Conservation (phyloP, 2,888 invertebrate species). For the Nomada flava region DNA sequence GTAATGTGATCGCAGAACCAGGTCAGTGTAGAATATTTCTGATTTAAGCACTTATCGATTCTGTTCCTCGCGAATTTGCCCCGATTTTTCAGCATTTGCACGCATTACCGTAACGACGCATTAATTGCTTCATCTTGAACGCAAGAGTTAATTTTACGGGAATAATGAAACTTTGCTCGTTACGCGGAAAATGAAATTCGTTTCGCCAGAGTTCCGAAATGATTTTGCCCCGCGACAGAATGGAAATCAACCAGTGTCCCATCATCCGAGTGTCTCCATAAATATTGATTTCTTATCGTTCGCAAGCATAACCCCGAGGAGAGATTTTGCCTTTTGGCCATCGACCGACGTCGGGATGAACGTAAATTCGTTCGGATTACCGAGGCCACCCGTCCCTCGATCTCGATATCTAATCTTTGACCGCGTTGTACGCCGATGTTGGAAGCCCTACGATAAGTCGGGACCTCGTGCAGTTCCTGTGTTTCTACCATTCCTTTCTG, state of each 20-base stretch:
- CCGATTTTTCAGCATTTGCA: background rate
- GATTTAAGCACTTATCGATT: slow-evolving; percentile 20
- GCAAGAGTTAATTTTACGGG: background rate
- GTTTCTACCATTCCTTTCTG: slow-evolving; percentile 45
- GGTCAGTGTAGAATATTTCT: slow-evolving; percentile 48
- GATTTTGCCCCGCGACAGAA: slow-evolving; percentile 5
- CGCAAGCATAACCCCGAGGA: background rate
- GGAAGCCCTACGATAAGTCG: slow-evolving; percentile 45
- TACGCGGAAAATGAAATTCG: slow-evolving; percentile 8
- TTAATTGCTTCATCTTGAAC: slow-evolving; percentile 3
- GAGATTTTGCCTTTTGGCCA: background rate
- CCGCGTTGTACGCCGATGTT: slow-evolving; percentile 26
- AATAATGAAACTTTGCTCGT: background rate
- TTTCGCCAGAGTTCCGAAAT: background rate
- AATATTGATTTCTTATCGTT: slow-evolving; percentile 42
- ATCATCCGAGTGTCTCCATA: slow-evolving; percentile 7
- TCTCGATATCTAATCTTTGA: slow-evolving; percentile 35
- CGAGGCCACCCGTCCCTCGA: slow-evolving; percentile 28
- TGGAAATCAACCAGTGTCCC: slow-evolving; percentile 35
- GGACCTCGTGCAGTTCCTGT: slow-evolving; percentile 31
- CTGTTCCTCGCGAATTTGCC: background rate
- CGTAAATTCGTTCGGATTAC: slow-evolving; percentile 52
- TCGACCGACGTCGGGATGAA: slow-evolving; percentile 2
- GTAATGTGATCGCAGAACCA: slow-evolving; percentile 34
- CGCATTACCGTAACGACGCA: slow-evolving; percentile 1